Evolutionary conservation across 2,797 vertebrate species (phyloP).

Genomic region (Zonotrichia albicollis): DNA sequence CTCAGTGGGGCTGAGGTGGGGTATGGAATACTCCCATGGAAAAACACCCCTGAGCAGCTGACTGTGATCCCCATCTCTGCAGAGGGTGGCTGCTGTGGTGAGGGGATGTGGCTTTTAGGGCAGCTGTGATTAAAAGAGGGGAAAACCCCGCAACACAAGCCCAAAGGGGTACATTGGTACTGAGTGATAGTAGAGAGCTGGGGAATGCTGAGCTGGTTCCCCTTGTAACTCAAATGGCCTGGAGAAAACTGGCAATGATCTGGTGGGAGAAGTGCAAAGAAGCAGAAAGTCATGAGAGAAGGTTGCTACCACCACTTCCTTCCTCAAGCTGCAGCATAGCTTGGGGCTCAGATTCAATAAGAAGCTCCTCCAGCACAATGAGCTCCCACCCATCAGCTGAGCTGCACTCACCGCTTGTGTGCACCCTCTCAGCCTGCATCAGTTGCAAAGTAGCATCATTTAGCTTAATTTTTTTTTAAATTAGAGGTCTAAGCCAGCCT

Average conservation of each 20-base stretch:
- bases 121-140: background rate
- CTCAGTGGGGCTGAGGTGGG: background rate
- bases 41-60: background rate
- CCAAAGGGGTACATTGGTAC: background rate
- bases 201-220: background rate
- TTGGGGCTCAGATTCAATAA: background rate
- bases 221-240: background rate
- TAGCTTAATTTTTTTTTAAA: background rate
- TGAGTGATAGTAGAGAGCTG: background rate
- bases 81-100: background rate
- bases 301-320: slow-evolving; percentile 1
- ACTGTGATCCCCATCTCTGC: background rate
- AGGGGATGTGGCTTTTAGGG: background rate
- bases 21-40: background rate
- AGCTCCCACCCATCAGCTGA: background rate
- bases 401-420: background rate
- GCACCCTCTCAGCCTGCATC: background rate
- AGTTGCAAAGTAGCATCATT: background rate
- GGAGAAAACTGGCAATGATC: background rate
- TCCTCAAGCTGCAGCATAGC: background rate
- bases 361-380: background rate
- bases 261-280: background rate
- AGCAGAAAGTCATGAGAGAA: slow-evolving; percentile 8
- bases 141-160: background rate
- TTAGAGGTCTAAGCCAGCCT: background rate